Evolutionary conservation across 2,888 invertebrate species (phyloP), one percentile per base, ranked within the genome.

Genomic region (Xestia c-nigrum): DNA sequence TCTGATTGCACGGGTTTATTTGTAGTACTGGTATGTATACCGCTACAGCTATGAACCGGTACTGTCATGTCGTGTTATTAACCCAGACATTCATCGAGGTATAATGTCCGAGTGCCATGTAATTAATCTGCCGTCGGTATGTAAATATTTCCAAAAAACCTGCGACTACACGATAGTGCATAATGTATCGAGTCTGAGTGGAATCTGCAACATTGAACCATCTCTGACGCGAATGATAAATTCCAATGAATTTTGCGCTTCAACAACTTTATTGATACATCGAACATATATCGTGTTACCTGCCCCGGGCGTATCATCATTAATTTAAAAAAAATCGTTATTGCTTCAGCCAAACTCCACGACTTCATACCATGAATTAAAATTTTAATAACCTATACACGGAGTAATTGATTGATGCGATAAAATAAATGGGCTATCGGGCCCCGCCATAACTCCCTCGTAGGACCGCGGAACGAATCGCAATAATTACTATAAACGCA

Each of bases 181-280:
- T 80, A 69, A 83, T 72, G 67, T 77, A 76, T 76, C 76, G 72
- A 85, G 31, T 31, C 31, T 31, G 31, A 31, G 83, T 85, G 87
- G 87, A 87, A 89, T 90, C 89, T 88, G 90, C 84, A 89, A 90
- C 90, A 88, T 88, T 89, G 85, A 91, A 88, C 88, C 89, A 87
- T 90, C 89, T 89, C 89, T 86, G 90, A 90, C 90, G 87, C 86
- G 87, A 91, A 88, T 91, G 91, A 94, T 94, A 93, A 93, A 95
- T 94, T 93, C 91, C 90, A 92, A 92, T 92, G 92, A 94, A 93
- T 94, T 94, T 94, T 94, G 92, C 94, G 93, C 94, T 91, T 94
- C 93, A 93, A 94, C 93, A 92, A 92, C 91, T 95, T 94, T 94
- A 95, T 96, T 95, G 94, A 94, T 93, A 93, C 92, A 89, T 88